Conservation (phyloP, 2,113 vertebrate species). For the Gambusia affinis region DNA sequence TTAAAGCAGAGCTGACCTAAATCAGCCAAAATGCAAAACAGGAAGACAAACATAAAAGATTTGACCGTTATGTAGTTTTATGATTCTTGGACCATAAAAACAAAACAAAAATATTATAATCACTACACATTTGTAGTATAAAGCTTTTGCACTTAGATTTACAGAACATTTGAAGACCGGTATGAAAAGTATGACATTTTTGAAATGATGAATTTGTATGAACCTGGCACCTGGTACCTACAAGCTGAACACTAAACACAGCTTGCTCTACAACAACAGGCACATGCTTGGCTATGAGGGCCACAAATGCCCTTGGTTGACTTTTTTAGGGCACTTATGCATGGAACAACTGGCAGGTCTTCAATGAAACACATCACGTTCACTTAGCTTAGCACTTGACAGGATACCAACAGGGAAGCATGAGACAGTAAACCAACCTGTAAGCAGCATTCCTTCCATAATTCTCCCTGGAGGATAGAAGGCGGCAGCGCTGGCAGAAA, state of each 20-base stretch:
- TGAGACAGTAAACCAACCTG: conserved; percentile 53
- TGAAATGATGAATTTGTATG: too few species aligned
- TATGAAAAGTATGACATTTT: too few species aligned
- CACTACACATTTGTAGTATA: not conserved
- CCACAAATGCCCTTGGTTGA: conserved; percentile 46
- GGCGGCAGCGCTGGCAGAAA: conserved; percentile 55
- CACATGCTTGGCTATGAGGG: conserved; percentile 51
- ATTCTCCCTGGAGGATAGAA: conserved; percentile 47
- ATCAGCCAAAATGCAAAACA: too few species aligned
- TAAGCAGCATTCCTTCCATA: conserved; percentile 46
- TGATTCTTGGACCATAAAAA: not conserved
- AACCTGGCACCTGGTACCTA: conserved; percentile 78
- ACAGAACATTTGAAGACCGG: too few species aligned
- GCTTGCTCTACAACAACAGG: conserved; percentile 58
- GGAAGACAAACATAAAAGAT: too few species aligned
- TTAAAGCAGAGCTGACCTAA: too few species aligned
- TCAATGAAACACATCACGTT: conserved; percentile 26
- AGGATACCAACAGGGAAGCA: conserved; percentile 24
- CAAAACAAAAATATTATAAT: not conserved
- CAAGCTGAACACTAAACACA: conserved; percentile 57
- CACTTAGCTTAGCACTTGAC: conserved; percentile 41
- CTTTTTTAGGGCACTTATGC: conserved; percentile 33
- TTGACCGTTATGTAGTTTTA: too few species aligned
- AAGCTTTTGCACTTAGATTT: not conserved
- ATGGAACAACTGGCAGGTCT: conserved; percentile 50